Percentiles rank a stretch among this genome's conserved stretches.
Evolutionary conservation across 2,113 vertebrate species (phyloP).

Genomic region (Bombycilla garrulus): DNA sequence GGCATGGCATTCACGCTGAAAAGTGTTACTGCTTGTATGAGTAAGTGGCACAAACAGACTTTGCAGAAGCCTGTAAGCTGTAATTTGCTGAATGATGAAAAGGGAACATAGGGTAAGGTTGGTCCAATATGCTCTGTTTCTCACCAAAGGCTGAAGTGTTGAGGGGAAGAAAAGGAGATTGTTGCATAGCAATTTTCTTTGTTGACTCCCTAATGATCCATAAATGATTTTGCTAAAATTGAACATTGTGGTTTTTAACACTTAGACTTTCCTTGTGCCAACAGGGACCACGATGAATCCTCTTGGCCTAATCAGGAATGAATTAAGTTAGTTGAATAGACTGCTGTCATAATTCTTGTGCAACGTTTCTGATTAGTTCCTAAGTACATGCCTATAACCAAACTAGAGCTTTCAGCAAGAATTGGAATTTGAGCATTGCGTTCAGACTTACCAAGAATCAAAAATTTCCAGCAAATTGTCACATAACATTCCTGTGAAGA

Average conservation of each 20-base stretch:
- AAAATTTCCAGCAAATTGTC: background rate
- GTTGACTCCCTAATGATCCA: background rate
- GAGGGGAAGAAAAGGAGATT: background rate
- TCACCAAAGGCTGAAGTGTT: background rate
- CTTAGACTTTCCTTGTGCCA: background rate
- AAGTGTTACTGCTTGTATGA: slow-evolving; percentile 1
- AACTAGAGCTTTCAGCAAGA: background rate
- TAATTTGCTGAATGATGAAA: slow-evolving; percentile 6
- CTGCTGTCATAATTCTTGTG: background rate
- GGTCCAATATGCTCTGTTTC: background rate
- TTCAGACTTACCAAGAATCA: background rate
- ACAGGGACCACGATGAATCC: background rate
- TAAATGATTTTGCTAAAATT: background rate
- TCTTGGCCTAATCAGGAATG: background rate
- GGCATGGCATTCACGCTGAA: background rate
- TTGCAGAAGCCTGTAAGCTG: background rate
- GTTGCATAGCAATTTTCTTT: background rate
- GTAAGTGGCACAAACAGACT: background rate
- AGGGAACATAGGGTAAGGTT: background rate
- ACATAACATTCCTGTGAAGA: background rate
- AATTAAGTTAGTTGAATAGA: background rate
- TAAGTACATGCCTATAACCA: background rate
- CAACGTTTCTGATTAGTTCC: background rate
- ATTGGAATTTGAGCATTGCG: background rate
- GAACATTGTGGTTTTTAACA: background rate